These are phyloP conservation scores for Plebejus anna DNA, from an alignment of 2,888 invertebrate genomes.

Conservation along the genomic window DNA sequence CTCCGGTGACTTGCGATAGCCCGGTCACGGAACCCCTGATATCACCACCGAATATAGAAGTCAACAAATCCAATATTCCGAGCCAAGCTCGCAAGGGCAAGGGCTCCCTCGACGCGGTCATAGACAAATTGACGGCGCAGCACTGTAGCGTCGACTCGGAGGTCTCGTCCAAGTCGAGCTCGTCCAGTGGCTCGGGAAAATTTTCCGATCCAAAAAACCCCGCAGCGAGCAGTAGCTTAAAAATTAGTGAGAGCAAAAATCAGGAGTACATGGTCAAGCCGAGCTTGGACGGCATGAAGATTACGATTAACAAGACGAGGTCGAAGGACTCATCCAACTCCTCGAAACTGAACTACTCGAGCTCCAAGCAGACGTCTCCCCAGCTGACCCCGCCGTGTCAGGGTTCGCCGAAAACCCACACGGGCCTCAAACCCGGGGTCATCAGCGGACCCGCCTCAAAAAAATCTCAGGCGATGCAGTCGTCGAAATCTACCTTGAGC, in stretches of 20 bases:
- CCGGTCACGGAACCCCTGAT: constrained; percentile 66
- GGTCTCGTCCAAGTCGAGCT: constrained; percentile 60
- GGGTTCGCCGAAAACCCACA: constrained; percentile 88
- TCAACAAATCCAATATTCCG: constrained; percentile 80
- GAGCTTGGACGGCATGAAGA: constrained; percentile 93
- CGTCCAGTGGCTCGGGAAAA: constrained; percentile 63
- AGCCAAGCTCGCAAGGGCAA: constrained; percentile 84
- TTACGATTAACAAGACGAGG: constrained; percentile 94
- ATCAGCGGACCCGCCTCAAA: constrained; percentile 93
- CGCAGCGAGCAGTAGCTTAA: constrained; percentile 59
- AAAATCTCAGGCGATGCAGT: constrained; percentile 84
- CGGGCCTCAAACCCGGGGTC: constrained; percentile 91
- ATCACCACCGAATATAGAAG: constrained; percentile 77
- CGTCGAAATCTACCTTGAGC: constrained; percentile 57
- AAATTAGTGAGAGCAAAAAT: constrained; percentile 79
- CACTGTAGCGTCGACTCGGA: constrained; percentile 80
- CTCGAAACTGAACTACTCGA: constrained; percentile 69
- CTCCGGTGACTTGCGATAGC: constrained; percentile 75
- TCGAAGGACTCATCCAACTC: constrained; percentile 82
- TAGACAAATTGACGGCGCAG: constrained; percentile 90
- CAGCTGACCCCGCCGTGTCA: constrained; percentile 75
- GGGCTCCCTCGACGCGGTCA: constrained; percentile 89
- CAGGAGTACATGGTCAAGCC: constrained; percentile 94
- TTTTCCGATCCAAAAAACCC: constrained; percentile 74
- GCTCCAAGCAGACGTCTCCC: constrained; percentile 70